Conservation (phyloP, 2,888 invertebrate genomes). For the Xanthia icteritia region DNA sequence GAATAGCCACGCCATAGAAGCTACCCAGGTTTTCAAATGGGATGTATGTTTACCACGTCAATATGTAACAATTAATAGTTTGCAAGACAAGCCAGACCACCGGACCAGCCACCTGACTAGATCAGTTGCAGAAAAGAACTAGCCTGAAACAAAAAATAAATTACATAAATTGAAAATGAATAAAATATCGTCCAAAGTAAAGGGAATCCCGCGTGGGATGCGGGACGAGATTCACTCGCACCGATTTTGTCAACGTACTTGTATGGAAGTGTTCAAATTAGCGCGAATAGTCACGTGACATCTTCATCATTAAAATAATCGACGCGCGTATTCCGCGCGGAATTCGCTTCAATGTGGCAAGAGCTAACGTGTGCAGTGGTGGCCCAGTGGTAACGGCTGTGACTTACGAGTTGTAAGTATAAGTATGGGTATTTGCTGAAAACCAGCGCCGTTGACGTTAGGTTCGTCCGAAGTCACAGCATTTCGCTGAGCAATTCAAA, state of each 20-base stretch:
- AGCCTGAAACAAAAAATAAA: not conserved
- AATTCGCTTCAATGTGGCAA: too few relatives aligned
- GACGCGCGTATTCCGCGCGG: too few relatives aligned
- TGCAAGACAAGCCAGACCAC: not conserved
- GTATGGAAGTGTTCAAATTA: too few relatives aligned
- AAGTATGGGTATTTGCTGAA: too few relatives aligned
- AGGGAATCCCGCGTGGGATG: not conserved
- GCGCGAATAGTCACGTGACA: too few relatives aligned
- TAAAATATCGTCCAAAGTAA: not conserved
- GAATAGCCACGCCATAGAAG: not conserved
- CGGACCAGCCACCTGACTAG: not conserved
- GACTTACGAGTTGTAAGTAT: too few relatives aligned
- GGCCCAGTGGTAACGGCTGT: too few relatives aligned
- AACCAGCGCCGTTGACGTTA: too few relatives aligned
- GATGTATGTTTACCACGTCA: not conserved
- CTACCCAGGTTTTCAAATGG: not conserved
- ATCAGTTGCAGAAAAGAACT: not conserved
- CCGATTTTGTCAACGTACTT: not conserved
- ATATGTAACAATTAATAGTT: not conserved
- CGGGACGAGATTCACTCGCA: not conserved
- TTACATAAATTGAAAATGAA: too few relatives aligned
- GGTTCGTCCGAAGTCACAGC: too few relatives aligned
- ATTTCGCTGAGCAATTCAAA: too few relatives aligned
- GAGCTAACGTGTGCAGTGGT: too few relatives aligned
- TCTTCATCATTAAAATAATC: not conserved